Evolutionary conservation across 2,888 invertebrate species (phyloP).

Genomic region (Hipparchia sbordonii): DNA sequence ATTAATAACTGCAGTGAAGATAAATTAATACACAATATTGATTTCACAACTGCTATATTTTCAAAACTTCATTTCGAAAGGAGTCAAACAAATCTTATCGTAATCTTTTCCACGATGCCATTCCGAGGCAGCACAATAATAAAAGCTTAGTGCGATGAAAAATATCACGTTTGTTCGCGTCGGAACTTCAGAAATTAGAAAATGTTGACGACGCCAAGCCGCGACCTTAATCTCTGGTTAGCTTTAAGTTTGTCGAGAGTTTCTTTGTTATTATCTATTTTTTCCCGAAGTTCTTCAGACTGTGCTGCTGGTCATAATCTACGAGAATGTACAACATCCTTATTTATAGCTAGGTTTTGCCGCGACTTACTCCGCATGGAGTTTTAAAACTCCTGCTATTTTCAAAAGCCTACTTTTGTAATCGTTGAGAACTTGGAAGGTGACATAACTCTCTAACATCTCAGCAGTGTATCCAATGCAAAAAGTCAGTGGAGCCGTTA

Average conservation of each 20-base stretch:
- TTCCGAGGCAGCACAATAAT: slow-evolving; percentile 37
- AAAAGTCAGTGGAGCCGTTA: too few relatives aligned
- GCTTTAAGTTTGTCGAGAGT: slow-evolving; percentile 22
- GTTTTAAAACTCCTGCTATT: too few relatives aligned
- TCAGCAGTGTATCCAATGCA: too few relatives aligned
- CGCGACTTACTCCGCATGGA: too few relatives aligned
- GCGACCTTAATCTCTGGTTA: slow-evolving; percentile 38
- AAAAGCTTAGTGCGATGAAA: slow-evolving; percentile 42
- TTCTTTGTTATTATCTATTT: slow-evolving; percentile 27
- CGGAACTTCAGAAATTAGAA: slow-evolving; percentile 41
- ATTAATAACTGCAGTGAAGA: not conserved
- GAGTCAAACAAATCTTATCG: slow-evolving; percentile 27
- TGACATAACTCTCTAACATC: too few relatives aligned
- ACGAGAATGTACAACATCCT: not conserved
- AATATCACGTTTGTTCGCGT: slow-evolving; percentile 38
- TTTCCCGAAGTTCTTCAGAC: slow-evolving; percentile 5
- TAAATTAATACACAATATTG: slow-evolving; percentile 13
- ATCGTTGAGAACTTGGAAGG: too few relatives aligned
- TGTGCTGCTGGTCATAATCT: not conserved
- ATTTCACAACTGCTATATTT: slow-evolving; percentile 20
- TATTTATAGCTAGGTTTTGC: not conserved
- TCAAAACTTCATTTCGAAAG: slow-evolving; percentile 16
- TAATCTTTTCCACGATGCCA: slow-evolving; percentile 34
- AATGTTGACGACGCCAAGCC: slow-evolving; percentile 37
- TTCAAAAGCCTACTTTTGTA: too few relatives aligned